Evolutionary conservation across 2,797 vertebrate species (phyloP), one percentile per base, ranked within the genome.

Genomic region (Holocentrus rufus): DNA sequence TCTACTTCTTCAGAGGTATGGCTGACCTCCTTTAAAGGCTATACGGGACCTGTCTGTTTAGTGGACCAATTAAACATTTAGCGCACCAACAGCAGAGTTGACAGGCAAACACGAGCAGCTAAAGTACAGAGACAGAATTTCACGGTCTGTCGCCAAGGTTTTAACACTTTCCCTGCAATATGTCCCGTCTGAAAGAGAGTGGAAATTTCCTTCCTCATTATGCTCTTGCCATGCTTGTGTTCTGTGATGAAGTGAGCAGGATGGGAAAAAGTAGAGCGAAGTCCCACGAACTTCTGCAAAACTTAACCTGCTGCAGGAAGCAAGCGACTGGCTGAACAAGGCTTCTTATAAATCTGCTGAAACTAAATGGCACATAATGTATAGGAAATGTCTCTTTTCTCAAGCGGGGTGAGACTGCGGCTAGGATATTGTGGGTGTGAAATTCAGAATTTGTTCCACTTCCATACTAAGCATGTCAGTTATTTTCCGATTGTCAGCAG

Each of bases 61-160:
- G 55, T 34, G 59, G 60, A 46, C 54, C 58, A 74, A 82, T 88
- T 79, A 85, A 81, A 85, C 56, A 85, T 86, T 87, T 85, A 81
- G 73, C 85, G 79, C 69, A 20, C 46, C 59, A 69, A 67, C 69
- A 74, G 50, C 0, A 73, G 62, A 88, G 64, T 54, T 63, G 59
- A 86, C 88, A 79, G 67, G 8, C 79, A 87, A 87, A 91, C 85
- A 60, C 39, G 8, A 86, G 57, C 46, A 52, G 76, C 77, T 49
- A 50, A 44, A 59, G 50, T 14, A 68, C 69, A 75, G 44, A 74
- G 74, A 63, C 54, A 74, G 65, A 88, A 84, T 88, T 76, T 90
- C 80, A 82, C 74, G 22, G 63, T 67, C 74, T 23, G 74, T 69
- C 86, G 83, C 42, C 73, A 72, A 82, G 62, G 25, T 57, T 84